Percentiles rank a stretch among this genome's conserved stretches.
Conservation (phyloP, 2,888 invertebrate genomes). For the Chaetoderma sp. region DNA sequence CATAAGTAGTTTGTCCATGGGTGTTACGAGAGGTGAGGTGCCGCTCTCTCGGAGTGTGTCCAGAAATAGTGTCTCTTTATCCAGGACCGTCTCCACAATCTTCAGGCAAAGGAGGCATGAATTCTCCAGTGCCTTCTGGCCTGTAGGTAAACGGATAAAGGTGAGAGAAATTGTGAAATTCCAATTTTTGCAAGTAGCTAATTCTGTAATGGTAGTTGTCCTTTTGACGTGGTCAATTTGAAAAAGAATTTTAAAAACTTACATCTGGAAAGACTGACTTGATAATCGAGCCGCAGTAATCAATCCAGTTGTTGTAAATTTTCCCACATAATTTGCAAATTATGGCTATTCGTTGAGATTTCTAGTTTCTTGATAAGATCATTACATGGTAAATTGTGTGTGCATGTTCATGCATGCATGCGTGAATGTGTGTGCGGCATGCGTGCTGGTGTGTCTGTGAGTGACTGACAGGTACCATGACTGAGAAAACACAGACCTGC, state of each 20-base stretch:
- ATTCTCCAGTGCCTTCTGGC: slow-evolving; percentile 77
- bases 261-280: no score
- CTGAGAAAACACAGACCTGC: no score
- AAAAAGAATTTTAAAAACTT: no score
- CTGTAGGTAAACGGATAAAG: slow-evolving; percentile 30
- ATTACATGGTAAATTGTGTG: no score
- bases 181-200: not conserved
- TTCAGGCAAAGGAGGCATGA: slow-evolving; percentile 80
- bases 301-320: no score
- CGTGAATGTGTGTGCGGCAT: no score
- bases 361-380: no score
- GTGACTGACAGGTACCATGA: no score
- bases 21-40: slow-evolving; percentile 76
- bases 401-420: no score
- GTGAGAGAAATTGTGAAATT: not conserved
- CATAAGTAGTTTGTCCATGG: slow-evolving; percentile 84
- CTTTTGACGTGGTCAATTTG: not conserved
- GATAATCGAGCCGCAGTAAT: no score
- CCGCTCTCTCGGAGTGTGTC: slow-evolving; percentile 74
- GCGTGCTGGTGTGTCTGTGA: no score
- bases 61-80: slow-evolving; percentile 81
- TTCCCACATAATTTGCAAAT: not conserved
- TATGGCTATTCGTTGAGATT: no score
- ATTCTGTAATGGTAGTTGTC: not conserved
- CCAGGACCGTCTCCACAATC: slow-evolving; percentile 80